A percentile compares a stretch with the other conserved stretches of the same genome.
Conservation (phyloP, 2,888 invertebrate species). For the Brassicogethes aeneus region DNA sequence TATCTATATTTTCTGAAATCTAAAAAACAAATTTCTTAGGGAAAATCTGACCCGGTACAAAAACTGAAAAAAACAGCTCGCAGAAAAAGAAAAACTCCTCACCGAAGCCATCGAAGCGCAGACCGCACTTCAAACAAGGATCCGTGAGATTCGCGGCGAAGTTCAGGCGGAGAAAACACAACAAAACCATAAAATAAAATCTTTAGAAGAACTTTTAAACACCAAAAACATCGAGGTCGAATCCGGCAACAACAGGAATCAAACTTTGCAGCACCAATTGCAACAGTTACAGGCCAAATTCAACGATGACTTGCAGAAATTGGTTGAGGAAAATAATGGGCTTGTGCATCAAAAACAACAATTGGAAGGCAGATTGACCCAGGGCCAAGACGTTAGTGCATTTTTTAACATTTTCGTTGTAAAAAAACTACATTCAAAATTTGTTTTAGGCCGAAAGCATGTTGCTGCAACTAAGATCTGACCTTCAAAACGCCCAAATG, state of each 20-base stretch:
- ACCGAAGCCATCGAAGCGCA: slow-evolving; percentile 68
- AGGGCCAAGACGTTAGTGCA: slow-evolving; percentile 46
- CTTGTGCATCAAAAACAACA: slow-evolving; percentile 52
- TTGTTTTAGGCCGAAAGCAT: slow-evolving; percentile 32
- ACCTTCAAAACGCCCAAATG: slow-evolving; percentile 21
- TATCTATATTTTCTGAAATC: too few species aligned
- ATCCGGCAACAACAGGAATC: slow-evolving; percentile 52
- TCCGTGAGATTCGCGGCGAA: slow-evolving; percentile 67
- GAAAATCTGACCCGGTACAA: slow-evolving; percentile 75
- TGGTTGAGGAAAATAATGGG: slow-evolving; percentile 50
- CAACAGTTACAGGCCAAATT: slow-evolving; percentile 55
- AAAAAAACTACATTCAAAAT: slow-evolving; percentile 1
- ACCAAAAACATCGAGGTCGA: slow-evolving; percentile 52
- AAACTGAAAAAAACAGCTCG: slow-evolving; percentile 80
- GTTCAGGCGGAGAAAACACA: slow-evolving; percentile 60
- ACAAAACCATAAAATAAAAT: slow-evolving; percentile 44
- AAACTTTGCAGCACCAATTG: slow-evolving; percentile 48
- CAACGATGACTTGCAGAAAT: slow-evolving; percentile 44
- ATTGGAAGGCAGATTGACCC: slow-evolving; percentile 55
- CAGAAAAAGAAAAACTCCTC: slow-evolving; percentile 74
- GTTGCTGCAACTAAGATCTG: neutral
- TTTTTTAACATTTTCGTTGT: too few species aligned
- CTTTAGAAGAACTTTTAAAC: slow-evolving; percentile 46
- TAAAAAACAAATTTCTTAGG: too few species aligned
- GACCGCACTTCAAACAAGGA: slow-evolving; percentile 64